Evolutionary conservation across 2,888 invertebrate genomes (phyloP).

Genomic region (Eupithecia centaureata): DNA sequence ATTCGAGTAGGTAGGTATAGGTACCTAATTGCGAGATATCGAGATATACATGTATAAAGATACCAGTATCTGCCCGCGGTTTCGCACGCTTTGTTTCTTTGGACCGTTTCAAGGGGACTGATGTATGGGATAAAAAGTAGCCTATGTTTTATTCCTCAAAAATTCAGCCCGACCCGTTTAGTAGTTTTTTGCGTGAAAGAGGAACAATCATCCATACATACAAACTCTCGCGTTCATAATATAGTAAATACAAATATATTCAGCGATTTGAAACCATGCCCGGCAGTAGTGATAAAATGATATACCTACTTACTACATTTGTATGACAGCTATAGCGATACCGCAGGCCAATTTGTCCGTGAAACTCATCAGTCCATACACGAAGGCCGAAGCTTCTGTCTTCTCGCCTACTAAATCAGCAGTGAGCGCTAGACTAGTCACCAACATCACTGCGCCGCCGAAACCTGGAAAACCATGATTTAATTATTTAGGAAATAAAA

Average conservation of each 20-base stretch:
- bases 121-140: too few relatives aligned
- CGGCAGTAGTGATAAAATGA: not conserved
- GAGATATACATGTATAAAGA: too few relatives aligned
- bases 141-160: too few relatives aligned
- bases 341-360: slow-evolving; percentile 96
- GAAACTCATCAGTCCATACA: slow-evolving; percentile 97
- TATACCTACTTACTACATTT: slow-evolving; percentile 86
- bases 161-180: too few relatives aligned
- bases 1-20: not conserved
- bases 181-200: too few relatives aligned
- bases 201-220: too few relatives aligned
- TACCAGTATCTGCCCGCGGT: too few relatives aligned
- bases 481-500: too few relatives aligned
- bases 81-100: too few relatives aligned
- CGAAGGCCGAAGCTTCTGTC: slow-evolving; percentile 94
- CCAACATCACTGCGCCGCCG: slow-evolving; percentile 92
- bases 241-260: not conserved
- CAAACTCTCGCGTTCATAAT: too few relatives aligned
- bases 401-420: slow-evolving; percentile 94
- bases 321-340: slow-evolving; percentile 91
- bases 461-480: slow-evolving; percentile 81
- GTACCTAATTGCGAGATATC: not conserved
- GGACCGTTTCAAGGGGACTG: too few relatives aligned
- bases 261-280: not conserved
- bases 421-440: slow-evolving; percentile 93